Evolutionary conservation across 1,140 invertebrate genomes (phyloP).

Genomic region (Chelonus insularis): DNA sequence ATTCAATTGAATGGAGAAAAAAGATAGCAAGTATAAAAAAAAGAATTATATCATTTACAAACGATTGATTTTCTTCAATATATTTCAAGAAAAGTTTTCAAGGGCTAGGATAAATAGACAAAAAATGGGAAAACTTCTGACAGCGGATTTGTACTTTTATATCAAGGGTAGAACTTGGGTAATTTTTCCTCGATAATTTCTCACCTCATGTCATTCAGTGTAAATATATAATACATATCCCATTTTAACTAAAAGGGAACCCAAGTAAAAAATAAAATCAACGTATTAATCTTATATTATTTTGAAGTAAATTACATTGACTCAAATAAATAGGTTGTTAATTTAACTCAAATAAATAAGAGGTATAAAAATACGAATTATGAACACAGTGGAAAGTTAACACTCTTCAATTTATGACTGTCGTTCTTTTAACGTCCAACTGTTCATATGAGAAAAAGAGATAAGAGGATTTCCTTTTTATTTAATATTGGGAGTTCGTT

Average conservation of each 20-base stretch:
- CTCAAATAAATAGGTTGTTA: no score
- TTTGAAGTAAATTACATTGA: no score
- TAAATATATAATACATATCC: no score
- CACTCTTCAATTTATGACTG: no score
- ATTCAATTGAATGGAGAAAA: constrained; percentile 17
- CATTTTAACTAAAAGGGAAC: no score
- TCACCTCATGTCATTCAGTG: not conserved
- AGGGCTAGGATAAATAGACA: constrained; percentile 32
- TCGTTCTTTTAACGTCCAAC: not conserved
- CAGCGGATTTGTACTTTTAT: constrained; percentile 44
- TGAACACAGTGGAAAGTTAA: no score
- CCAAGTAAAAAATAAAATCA: no score
- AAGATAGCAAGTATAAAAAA: constrained; percentile 27
- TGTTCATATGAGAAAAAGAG: not conserved
- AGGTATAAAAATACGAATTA: no score
- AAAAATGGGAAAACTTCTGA: constrained; percentile 59
- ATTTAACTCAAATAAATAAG: no score
- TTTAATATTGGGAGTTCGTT: no score
- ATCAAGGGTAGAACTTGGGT: constrained; percentile 43
- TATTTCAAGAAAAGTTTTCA: constrained; percentile 44
- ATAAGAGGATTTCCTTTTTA: not conserved
- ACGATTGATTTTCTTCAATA: constrained; percentile 53
- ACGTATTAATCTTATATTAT: no score
- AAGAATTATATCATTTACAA: constrained; percentile 28
- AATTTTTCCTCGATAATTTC: constrained; percentile 6